Evolutionary conservation across 1,140 invertebrate genomes (phyloP), one percentile per base, ranked within the genome.

Genomic region (Formica exsecta): DNA sequence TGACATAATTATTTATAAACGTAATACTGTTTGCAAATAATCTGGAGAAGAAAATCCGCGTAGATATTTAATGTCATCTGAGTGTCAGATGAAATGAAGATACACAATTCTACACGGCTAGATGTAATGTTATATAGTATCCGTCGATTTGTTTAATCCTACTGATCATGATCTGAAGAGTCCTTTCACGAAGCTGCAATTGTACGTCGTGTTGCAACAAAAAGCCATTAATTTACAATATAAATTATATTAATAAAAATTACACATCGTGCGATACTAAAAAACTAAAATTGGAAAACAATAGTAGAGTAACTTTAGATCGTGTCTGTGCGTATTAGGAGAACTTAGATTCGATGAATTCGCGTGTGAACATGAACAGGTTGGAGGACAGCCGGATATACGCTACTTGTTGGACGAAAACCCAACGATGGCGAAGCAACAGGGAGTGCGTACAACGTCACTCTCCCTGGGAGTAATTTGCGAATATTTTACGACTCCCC

Each of bases 401-500:
- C 79, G 66, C 57, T 83, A 83, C 79, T 83, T 83, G 79, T 83
- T 74, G 68, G 79, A 83, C 41, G 36, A 83, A 38, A 74, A 57
- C 48, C 29, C 68, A 51, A 51, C 16, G 41, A 80, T 54, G 32
- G 32, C 64, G 32, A 57, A 54, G 66, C 25, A 73, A 59, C 38
- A 59, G 76, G 44, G 48, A 22, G 64, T 11, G 32, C 48, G 44
- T 48, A 68, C 16, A 51, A 66, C 38, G 44, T 68, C 44, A 25
- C 57, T 61, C 68, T 83, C 79, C 25, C 54, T 62, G 68, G 57
- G 79, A 83, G 79, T 74, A 83, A 83, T 83, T 83, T 83, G 48
- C 79, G 79, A 83, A 83, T 83, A 83, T 83, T 83, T 83, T 83
- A 83, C 68, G 59, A 68, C 68, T 74, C 79, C 68, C 79, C 61